A percentile compares a stretch with the other conserved stretches of the same genome.
Evolutionary conservation across 1,140 invertebrate species (phyloP).

Genomic region (Bombus vancouverensis): DNA sequence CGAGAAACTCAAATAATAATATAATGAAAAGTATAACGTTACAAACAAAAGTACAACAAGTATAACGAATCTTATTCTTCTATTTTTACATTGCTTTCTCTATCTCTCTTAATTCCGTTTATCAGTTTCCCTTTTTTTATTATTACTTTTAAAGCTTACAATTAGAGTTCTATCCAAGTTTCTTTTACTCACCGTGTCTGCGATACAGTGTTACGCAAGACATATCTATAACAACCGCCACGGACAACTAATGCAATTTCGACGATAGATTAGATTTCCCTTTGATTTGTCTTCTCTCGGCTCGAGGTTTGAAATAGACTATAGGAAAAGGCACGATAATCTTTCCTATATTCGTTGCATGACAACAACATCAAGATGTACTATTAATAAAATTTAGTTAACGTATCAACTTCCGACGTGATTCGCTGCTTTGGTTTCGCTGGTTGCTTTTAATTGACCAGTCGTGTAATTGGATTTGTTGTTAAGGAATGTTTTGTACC

Average conservation of each 20-base stretch:
- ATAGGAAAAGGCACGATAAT: neutral
- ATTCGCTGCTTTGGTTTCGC: neutral
- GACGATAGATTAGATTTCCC: slow-evolving; percentile 1
- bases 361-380: neutral
- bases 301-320: neutral
- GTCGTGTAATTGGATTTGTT: slow-evolving; percentile 8
- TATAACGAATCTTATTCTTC: neutral
- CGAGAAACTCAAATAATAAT: neutral
- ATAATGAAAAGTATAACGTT: no score
- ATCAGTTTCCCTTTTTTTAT: neutral
- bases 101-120: neutral
- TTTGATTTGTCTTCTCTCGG: neutral
- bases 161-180: neutral
- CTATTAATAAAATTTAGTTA: slow-evolving; percentile 11
- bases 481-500: neutral
- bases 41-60: no score
- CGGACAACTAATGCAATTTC: slow-evolving; percentile 10
- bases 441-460: neutral
- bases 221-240: neutral
- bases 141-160: neutral
- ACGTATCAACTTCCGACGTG: neutral
- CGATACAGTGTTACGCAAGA: neutral
- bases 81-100: neutral
- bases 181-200: neutral
- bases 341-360: neutral